Conservation (phyloP, 2,113 vertebrate genomes). For the Machaerirhynchus nigripectus region DNA sequence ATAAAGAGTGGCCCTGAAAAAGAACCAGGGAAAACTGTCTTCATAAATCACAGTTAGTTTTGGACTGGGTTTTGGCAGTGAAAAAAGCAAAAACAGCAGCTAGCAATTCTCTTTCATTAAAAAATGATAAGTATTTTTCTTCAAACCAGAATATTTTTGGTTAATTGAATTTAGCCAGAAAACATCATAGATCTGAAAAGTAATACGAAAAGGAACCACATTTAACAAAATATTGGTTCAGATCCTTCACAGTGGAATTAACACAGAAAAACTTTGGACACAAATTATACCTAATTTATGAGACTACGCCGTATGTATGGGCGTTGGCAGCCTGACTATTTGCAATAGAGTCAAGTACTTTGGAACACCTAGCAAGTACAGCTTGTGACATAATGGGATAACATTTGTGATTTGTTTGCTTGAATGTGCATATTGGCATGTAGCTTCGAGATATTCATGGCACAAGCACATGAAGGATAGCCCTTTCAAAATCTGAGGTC, state of each 20-base stretch:
- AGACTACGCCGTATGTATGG: neutral
- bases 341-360: neutral
- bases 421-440: neutral
- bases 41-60: slow-evolving; percentile 43
- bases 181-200: neutral
- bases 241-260: neutral
- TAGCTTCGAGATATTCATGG: neutral
- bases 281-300: neutral
- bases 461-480: neutral
- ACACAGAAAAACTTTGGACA: neutral
- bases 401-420: neutral
- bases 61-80: slow-evolving; percentile 17
- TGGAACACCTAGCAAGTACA: neutral
- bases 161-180: slow-evolving; percentile 21
- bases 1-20: neutral
- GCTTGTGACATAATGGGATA: neutral
- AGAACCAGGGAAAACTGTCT: neutral
- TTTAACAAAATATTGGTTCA: slow-evolving; percentile 39
- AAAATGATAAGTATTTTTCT: neutral
- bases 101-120: neutral
- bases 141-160: neutral
- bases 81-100: neutral
- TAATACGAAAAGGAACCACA: neutral
- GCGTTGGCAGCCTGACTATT: neutral
- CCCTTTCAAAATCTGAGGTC: neutral